Base-by-base conservation (phyloP, 2,888 invertebrate genomes). In the Petrolisthes manimaculis region DNA sequence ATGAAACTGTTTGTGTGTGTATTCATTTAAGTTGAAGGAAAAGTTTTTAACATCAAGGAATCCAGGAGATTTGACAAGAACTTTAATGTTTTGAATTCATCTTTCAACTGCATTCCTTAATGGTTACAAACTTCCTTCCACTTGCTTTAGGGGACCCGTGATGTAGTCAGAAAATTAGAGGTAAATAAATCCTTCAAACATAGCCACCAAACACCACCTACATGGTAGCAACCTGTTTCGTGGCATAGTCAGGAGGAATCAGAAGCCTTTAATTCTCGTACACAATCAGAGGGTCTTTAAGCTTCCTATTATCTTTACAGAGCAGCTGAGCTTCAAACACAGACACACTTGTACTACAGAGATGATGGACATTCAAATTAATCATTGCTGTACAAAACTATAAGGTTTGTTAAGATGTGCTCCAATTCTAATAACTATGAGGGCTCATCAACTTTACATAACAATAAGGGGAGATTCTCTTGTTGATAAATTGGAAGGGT, bases 291-390 rank as follows among this genome's bases (percentile, higher is more conserved):
- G 37, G 37, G 37, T 71, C 14, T 71, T 61, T 61, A 14, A 71
- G 71, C 12, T 71, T n/a, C n/a, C 71, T 71, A 71, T 18, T 71
- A 78, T 79, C 6, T 71, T 71, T 71, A 71, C 71, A 71, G 71
- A n/a, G 71, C 85, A 78, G 51, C 80, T 81, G 81, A 81, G 56
- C 75, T 82, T 71, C 71, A 82, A 75, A 81, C 51, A 67, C 79
- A 84, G 77, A 79, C 84, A 79, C 84, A 85, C 84, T 79, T 77
- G 67, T 54, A 82, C 86, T 86, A 86, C 81, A 71, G n/a, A 61
- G 61, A 9, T 84, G 54, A 51, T 24, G 80, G 80, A 86, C 86
- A 82, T 12, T 86, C 71, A 55, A 75, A 61, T 21, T 86, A 37
- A 71, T 86, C 55, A 71, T 55, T 75, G 55, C 67, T 67, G 82